Percentiles rank a stretch among this genome's conserved stretches.
Evolutionary conservation across 2,888 invertebrate species (phyloP).

Genomic region (Xiphydria camelus): DNA sequence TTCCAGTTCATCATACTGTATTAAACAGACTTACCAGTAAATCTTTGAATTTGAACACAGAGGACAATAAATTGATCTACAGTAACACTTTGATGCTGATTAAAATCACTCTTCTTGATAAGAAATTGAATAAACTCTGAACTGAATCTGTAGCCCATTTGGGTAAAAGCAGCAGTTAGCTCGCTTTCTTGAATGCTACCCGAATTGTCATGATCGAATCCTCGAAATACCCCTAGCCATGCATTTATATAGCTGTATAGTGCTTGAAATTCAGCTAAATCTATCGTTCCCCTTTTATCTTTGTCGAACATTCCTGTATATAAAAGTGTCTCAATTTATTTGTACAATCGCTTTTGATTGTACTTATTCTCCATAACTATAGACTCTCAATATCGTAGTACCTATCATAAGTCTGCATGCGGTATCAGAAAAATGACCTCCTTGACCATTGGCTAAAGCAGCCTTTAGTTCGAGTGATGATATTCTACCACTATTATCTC

Average conservation of each 20-base stretch:
- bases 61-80: conserved; percentile 88
- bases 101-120: conserved; percentile 70
- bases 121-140: conserved; percentile 77
- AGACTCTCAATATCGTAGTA: no score
- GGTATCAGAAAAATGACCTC: conserved; percentile 78
- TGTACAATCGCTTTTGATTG: neutral
- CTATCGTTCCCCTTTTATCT: conserved; percentile 82
- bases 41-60: conserved; percentile 86
- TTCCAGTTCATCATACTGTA: neutral
- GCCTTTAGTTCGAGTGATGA: conserved; percentile 74
- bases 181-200: conserved; percentile 83
- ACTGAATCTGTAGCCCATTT: conserved; percentile 88
- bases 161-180: conserved; percentile 73
- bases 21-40: conserved; percentile 59
- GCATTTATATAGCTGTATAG: conserved; percentile 87
- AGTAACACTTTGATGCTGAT: conserved; percentile 67
- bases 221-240: conserved; percentile 83
- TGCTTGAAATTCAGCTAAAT: conserved; percentile 81
- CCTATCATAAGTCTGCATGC: conserved; percentile 88
- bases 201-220: conserved; percentile 83
- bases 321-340: neutral
- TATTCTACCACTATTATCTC: conserved; percentile 82
- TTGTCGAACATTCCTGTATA: conserved; percentile 90
- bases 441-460: conserved; percentile 84
- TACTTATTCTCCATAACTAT: conserved; percentile 13